A percentile compares a stretch with the other conserved stretches of the same genome.
These are phyloP conservation scores for Drosophila borealis DNA, from an alignment of 2,888 invertebrate genomes.

Conservation along the genomic window DNA sequence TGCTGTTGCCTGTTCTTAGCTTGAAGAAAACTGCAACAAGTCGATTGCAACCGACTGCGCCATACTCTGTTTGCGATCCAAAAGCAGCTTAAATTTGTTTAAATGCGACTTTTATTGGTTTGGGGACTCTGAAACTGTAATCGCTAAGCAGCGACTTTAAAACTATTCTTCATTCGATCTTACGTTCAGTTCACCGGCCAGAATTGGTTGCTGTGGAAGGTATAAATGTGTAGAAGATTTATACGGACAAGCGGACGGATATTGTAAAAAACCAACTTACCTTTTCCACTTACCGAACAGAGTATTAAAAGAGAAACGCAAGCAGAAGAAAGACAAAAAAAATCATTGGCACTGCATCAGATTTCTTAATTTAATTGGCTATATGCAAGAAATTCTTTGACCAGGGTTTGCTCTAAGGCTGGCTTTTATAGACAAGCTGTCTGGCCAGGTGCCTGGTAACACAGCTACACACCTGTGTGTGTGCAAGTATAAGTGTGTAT, in stretches of 20 bases:
- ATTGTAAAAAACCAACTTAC: not conserved
- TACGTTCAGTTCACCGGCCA: too few relatives aligned
- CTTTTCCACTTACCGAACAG: not conserved
- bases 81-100: too few relatives aligned
- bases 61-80: not conserved
- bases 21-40: not conserved
- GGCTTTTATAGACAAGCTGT: conserved; percentile 77
- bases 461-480: conserved; percentile 5
- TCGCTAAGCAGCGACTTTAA: too few relatives aligned
- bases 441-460: conserved; percentile 58
- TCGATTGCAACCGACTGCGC: not conserved
- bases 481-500: conserved; percentile 16
- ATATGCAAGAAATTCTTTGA: conserved; percentile 75
- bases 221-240: too few relatives aligned
- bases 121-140: too few relatives aligned
- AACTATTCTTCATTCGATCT: too few relatives aligned
- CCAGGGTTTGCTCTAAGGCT: conserved; percentile 29
- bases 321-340: conserved; percentile 14
- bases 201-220: too few relatives aligned
- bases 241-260: too few relatives aligned
- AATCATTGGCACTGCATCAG: conserved; percentile 77
- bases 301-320: not conserved
- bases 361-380: conserved; percentile 81
- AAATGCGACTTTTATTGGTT: too few relatives aligned
- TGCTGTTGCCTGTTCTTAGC: conserved; percentile 33